Percentiles rank a stretch among this genome's conserved stretches.
Conservation (phyloP, 2,113 vertebrate genomes). For the Gasterosteus nipponicus region DNA sequence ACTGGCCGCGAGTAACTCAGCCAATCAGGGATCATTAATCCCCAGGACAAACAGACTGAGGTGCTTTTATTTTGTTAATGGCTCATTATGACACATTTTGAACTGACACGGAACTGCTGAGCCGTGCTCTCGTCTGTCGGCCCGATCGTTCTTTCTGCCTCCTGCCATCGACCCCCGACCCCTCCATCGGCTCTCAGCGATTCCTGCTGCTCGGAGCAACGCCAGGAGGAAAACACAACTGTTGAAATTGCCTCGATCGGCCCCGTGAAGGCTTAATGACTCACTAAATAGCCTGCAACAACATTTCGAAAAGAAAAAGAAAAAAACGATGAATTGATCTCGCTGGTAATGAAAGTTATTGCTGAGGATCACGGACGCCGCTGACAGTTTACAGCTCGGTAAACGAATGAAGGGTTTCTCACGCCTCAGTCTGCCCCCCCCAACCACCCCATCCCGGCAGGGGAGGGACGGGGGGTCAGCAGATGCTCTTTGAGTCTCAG, state of each 20-base stretch:
- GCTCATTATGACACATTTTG: conserved; percentile 55
- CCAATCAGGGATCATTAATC: conserved; percentile 71
- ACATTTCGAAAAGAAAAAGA: conserved; percentile 20
- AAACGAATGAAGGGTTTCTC: conserved; percentile 7
- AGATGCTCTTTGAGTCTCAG: conserved; percentile 27
- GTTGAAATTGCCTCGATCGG: conserved; percentile 54
- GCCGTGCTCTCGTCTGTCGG: background rate
- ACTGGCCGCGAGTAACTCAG: conserved; percentile 67
- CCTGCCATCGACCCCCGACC: conserved; percentile 25
- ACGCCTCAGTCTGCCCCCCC: background rate
- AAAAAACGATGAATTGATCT: conserved; percentile 57
- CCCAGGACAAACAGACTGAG: conserved; percentile 58
- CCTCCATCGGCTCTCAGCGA: conserved; percentile 8
- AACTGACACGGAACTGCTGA: conserved; percentile 33
- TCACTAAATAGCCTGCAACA: conserved; percentile 56
- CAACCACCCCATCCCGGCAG: background rate
- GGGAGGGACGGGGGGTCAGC: background rate
- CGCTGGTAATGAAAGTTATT: conserved; percentile 41
- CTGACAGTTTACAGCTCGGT: conserved; percentile 17
- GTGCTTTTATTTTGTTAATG: conserved; percentile 52
- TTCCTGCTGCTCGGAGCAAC: conserved; percentile 34
- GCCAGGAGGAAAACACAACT: conserved; percentile 40
- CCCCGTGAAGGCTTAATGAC: conserved; percentile 54
- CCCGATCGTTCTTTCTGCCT: conserved; percentile 9
- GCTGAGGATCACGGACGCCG: background rate